Evolutionary conservation across 2,797 vertebrate species (phyloP).

Genomic region (Garrulus glandarius): DNA sequence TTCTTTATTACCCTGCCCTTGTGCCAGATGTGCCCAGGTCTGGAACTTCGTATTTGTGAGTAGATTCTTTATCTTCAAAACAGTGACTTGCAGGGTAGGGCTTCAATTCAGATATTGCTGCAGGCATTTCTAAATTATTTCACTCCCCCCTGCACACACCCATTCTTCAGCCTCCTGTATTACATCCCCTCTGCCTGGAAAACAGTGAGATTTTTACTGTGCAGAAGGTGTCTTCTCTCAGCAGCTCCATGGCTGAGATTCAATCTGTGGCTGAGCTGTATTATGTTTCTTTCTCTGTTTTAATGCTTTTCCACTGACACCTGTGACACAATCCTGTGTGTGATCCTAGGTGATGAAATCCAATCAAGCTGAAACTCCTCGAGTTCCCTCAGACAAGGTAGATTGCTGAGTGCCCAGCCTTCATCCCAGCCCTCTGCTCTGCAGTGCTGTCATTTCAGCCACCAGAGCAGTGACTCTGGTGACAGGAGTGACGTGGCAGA

Average conservation of each 20-base stretch:
- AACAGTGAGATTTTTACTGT: neutral
- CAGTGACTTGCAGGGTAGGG: neutral
- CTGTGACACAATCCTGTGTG: slow-evolving; percentile 26
- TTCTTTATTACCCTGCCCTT: slow-evolving; percentile 51
- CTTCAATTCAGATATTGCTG: slow-evolving; percentile 24
- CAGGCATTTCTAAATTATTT: slow-evolving; percentile 9
- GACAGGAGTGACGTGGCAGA: neutral
- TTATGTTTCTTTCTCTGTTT: slow-evolving; percentile 19
- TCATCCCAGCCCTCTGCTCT: neutral
- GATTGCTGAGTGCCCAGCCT: neutral
- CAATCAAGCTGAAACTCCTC: neutral
- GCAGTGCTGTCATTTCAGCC: neutral
- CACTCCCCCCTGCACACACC: neutral
- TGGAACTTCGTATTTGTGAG: slow-evolving; percentile 19
- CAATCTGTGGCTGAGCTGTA: neutral
- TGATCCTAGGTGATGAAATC: slow-evolving; percentile 58
- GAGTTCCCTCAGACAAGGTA: slow-evolving; percentile 26
- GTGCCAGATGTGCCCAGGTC: slow-evolving; percentile 34
- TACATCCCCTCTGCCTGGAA: neutral
- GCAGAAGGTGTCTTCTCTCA: neutral
- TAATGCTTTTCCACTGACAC: slow-evolving; percentile 34
- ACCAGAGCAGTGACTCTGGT: neutral
- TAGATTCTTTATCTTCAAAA: slow-evolving; percentile 3
- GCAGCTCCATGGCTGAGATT: neutral
- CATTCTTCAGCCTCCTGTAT: neutral